Evolutionary conservation across 53 echinoderm and acorn worm genomes (phyloP).

Genomic region (Crossaster papposus): DNA sequence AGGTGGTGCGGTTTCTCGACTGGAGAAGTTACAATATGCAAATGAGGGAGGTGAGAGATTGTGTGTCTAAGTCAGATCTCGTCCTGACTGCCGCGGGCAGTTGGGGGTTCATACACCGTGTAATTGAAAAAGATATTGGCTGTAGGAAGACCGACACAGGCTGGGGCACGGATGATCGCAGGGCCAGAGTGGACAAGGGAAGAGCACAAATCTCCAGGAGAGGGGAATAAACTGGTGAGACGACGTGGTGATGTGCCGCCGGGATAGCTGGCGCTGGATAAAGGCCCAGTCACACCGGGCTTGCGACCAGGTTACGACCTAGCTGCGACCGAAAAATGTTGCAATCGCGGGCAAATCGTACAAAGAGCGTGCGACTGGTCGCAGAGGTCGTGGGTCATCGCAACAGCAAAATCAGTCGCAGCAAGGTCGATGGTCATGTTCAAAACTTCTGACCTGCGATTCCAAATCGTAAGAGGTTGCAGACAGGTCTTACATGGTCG

Average conservation of each 20-base stretch:
- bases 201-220: not conserved
- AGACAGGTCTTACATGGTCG: too few relatives aligned
- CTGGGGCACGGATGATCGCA: conserved; percentile 15
- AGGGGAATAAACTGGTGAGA: conserved; percentile 5
- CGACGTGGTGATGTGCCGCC: conserved; percentile 4
- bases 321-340: too few relatives aligned
- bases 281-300: too few relatives aligned
- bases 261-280: conserved; percentile 23
- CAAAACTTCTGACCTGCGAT: too few relatives aligned
- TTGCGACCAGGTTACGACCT: too few relatives aligned
- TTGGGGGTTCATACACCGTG: conserved; percentile 46
- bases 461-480: too few relatives aligned
- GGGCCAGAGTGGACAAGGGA: not conserved
- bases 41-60: not conserved
- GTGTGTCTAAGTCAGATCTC: not conserved
- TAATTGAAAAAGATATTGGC: conserved; percentile 49
- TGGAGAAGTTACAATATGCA: conserved; percentile 22
- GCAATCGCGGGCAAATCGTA: too few relatives aligned
- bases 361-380: too few relatives aligned
- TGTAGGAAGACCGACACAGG: conserved; percentile 14
- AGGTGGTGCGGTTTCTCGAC: not conserved
- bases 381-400: too few relatives aligned
- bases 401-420: too few relatives aligned
- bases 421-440: too few relatives aligned
- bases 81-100: conserved; percentile 36